phyloP scores from a whole-genome alignment of 2,113 vertebrate species.

The Xiphophorus hellerii region DNA sequence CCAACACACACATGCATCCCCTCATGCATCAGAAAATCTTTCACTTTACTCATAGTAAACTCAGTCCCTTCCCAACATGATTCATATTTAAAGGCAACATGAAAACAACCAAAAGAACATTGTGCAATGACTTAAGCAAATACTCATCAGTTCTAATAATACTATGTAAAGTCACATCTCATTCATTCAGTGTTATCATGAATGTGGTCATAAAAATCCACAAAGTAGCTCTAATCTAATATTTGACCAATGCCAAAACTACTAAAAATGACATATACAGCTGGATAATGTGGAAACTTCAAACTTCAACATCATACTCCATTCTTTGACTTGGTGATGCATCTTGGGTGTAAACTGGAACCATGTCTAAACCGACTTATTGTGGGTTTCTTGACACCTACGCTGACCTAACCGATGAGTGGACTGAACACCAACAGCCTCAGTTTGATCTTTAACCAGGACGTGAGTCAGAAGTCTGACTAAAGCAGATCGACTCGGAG shows the following conservation, averaged over 20 bases:
- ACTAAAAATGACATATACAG: conserved; percentile 1
- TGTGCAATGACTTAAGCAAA: neutral
- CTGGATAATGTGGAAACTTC: neutral
- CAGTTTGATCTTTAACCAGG: neutral
- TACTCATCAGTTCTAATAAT: neutral
- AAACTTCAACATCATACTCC: neutral
- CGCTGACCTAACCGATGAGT: neutral
- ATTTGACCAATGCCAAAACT: neutral
- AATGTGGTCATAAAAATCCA: neutral
- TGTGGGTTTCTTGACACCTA: neutral
- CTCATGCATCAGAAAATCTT: neutral
- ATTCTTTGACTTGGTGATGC: neutral
- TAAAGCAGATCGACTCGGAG: conserved; percentile 1
- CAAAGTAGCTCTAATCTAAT: neutral
- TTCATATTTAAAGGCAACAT: conserved; percentile 1
- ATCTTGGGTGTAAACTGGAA: neutral
- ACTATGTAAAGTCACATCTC: conserved; percentile 6
- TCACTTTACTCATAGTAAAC: too few relatives aligned
- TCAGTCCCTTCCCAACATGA: neutral
- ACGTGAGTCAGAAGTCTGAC: neutral
- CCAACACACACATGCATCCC: conserved; percentile 13
- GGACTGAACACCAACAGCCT: neutral
- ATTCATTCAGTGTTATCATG: neutral
- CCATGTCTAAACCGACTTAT: conserved; percentile 16
- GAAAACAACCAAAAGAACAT: neutral